These are phyloP conservation scores for Gouania willdenowi DNA, from an alignment of 2,797 vertebrate genomes.

Conservation along the genomic window DNA sequence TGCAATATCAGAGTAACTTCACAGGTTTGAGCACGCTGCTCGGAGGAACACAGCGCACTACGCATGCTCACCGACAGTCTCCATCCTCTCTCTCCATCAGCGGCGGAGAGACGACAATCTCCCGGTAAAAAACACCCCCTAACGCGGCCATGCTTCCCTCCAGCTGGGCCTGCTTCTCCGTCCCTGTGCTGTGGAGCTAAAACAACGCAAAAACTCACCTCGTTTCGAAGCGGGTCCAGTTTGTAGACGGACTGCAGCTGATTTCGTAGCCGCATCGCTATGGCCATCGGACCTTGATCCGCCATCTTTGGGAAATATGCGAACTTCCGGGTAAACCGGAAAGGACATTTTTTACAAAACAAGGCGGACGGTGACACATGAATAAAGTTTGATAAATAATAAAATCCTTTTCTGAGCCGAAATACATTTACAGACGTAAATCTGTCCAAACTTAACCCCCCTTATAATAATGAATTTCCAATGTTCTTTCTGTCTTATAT, in stretches of 20 bases:
- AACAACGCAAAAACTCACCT: constrained; percentile 73
- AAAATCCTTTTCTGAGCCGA: background rate
- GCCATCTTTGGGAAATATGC: constrained; percentile 90
- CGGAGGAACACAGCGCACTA: no score
- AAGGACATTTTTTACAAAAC: constrained; percentile 37
- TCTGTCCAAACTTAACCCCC: no score
- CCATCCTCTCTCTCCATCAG: no score
- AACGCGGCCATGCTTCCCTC: background rate
- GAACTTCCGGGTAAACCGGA: constrained; percentile 86
- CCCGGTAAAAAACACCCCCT: background rate
- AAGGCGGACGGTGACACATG: constrained; percentile 16
- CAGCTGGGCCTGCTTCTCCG: background rate
- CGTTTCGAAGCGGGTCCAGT: constrained; percentile 93
- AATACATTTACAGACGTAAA: no score
- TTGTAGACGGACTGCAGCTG: constrained; percentile 98
- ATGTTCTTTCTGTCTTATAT: no score
- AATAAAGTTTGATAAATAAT: background rate
- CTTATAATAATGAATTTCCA: no score
- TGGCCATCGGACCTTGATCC: constrained; percentile 96
- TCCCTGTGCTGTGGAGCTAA: background rate
- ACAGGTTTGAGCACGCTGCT: no score
- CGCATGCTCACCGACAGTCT: no score
- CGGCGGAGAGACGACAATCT: no score
- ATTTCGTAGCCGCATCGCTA: constrained; percentile 98
- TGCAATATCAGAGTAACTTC: no score